Conservation (phyloP, 2,113 vertebrate species). For the Illadopsis cleaveri region DNA sequence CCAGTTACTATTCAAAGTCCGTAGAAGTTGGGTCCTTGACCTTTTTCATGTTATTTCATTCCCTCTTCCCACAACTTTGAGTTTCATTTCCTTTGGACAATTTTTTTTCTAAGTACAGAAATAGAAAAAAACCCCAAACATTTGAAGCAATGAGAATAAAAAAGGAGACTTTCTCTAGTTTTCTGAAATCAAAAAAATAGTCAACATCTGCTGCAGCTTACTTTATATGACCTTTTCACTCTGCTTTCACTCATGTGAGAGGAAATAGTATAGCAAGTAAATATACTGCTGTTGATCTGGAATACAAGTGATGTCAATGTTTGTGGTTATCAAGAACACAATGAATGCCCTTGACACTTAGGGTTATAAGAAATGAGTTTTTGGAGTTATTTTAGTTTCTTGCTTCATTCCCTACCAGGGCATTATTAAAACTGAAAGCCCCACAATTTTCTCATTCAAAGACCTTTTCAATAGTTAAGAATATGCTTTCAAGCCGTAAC, state of each 20-base stretch:
- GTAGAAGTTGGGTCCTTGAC: neutral
- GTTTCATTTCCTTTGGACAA: neutral
- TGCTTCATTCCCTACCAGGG: conserved; percentile 50
- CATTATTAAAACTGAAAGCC: conserved; percentile 73
- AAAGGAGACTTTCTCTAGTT: neutral
- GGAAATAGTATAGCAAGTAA: conserved; percentile 29
- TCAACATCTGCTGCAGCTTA: conserved; percentile 23
- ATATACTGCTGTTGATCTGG: conserved; percentile 51
- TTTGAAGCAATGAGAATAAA: neutral
- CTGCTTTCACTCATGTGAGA: conserved; percentile 18
- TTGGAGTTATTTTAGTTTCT: conserved; percentile 65
- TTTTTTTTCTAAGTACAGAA: neutral
- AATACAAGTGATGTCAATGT: conserved; percentile 43
- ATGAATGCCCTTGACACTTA: conserved; percentile 59
- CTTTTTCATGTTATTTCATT: neutral
- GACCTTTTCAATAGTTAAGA: conserved; percentile 72
- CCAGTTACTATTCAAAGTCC: neutral
- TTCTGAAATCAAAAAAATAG: conserved; percentile 7
- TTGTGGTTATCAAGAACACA: conserved; percentile 41
- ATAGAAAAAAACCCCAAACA: neutral
- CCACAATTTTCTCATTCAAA: conserved; percentile 68
- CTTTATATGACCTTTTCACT: conserved; percentile 57
- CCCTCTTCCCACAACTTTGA: neutral
- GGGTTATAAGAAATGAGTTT: conserved; percentile 29
- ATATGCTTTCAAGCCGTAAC: conserved; percentile 71